phyloP scores from a whole-genome alignment of 1,140 invertebrate species.

The Zaprionus camerounensis region DNA sequence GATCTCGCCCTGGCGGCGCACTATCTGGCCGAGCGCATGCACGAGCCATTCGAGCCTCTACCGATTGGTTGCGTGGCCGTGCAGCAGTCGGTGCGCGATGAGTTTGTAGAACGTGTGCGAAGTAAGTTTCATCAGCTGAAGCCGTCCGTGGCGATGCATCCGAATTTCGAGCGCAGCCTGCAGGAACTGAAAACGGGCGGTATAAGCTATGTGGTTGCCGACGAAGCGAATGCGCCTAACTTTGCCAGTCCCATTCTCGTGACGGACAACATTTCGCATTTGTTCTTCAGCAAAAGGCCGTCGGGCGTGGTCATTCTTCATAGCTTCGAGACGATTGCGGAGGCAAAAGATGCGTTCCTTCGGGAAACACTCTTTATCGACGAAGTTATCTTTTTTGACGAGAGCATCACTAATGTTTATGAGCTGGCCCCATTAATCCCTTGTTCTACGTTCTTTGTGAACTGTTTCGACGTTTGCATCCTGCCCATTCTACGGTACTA shows the following conservation, averaged over 20 bases:
- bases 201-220: conserved; percentile 51
- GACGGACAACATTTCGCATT: conserved; percentile 46
- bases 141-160: conserved; percentile 62
- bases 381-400: conserved; percentile 52
- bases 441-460: conserved; percentile 43
- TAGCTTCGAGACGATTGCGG: conserved; percentile 21
- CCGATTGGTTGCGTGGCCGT: conserved; percentile 60
- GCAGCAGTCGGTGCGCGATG: conserved; percentile 45
- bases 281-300: conserved; percentile 55
- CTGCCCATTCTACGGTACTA: conserved; percentile 52
- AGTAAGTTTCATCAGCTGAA: conserved; percentile 58
- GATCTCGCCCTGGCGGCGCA: conserved; percentile 56
- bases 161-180: conserved; percentile 40
- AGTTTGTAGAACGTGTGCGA: conserved; percentile 52
- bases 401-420: conserved; percentile 42
- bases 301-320: conserved; percentile 54
- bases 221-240: conserved; percentile 44
- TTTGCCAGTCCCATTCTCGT: conserved; percentile 65
- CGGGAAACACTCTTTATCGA: conserved; percentile 48
- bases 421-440: neutral
- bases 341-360: conserved; percentile 23
- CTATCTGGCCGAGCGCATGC: conserved; percentile 57
- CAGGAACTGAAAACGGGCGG: conserved; percentile 22
- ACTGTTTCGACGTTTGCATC: conserved; percentile 56
- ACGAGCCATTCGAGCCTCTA: conserved; percentile 57